Percentiles rank a stretch among this genome's conserved stretches.
These are phyloP conservation scores for Ctenomys sociabilis DNA, from an alignment of 2,113 vertebrate genomes.

Conservation along the genomic window DNA sequence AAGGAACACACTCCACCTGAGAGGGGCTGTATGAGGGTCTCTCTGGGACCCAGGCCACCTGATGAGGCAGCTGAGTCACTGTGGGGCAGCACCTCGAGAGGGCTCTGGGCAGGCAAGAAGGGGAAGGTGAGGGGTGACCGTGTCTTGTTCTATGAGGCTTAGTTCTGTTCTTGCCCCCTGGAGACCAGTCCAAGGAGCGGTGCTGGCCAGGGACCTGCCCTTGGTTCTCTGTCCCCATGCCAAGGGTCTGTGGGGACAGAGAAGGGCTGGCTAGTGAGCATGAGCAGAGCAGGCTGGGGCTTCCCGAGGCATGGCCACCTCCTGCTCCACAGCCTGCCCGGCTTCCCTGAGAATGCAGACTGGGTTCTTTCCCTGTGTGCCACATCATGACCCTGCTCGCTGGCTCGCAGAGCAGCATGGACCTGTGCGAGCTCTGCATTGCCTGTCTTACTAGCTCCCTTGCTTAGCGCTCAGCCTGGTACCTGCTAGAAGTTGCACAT, in stretches of 20 bases:
- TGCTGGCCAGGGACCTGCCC: no score
- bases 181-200: neutral
- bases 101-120: neutral
- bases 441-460: neutral
- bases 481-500: neutral
- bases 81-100: no score
- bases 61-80: neutral
- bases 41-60: neutral
- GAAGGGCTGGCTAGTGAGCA: no score
- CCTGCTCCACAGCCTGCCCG: neutral
- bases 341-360: neutral
- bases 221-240: neutral
- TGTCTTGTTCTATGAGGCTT: neutral
- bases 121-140: neutral
- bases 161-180: no score
- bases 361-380: rapidly evolving
- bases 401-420: rapidly evolving
- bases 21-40: neutral
- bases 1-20: neutral
- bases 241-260: neutral
- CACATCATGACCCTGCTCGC: rapidly evolving
- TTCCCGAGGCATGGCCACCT: neutral
- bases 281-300: neutral
- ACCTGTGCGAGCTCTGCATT: neutral
- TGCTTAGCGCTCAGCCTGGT: neutral